Percentiles rank a stretch among this genome's conserved stretches.
Conservation (phyloP, 2,797 vertebrate species). For the Crypturellus tataupa region DNA sequence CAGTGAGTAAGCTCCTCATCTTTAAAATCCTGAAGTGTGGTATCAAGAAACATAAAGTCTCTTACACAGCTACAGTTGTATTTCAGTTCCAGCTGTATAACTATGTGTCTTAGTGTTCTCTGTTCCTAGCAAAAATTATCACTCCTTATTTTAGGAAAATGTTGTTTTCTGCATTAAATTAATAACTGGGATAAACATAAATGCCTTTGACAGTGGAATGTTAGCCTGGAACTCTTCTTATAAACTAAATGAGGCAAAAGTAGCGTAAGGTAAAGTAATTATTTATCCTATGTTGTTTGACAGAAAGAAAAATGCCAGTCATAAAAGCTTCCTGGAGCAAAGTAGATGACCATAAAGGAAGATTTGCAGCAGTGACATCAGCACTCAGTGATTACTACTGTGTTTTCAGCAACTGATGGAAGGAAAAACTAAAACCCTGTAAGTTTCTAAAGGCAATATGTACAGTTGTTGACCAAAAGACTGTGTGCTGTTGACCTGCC, state of each 20-base stretch:
- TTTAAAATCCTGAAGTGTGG: not conserved
- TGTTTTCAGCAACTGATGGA: not conserved
- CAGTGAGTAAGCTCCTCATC: not conserved
- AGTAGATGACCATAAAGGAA: slow-evolving; percentile 39
- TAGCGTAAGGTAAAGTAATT: slow-evolving; percentile 12
- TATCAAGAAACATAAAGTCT: not conserved
- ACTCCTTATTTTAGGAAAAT: not conserved
- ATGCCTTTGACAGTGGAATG: not conserved
- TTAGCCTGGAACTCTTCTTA: slow-evolving; percentile 1
- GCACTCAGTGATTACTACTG: not conserved
- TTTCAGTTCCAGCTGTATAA: not conserved
- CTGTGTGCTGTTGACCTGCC: not conserved
- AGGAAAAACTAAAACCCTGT: not conserved
- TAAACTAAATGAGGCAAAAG: slow-evolving; percentile 13
- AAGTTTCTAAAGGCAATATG: not conserved
- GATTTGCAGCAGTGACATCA: slow-evolving; percentile 17
- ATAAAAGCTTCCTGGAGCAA: slow-evolving; percentile 41
- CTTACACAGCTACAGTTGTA: not conserved
- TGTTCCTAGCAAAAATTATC: not conserved
- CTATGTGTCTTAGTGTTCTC: not conserved
- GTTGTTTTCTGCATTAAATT: not conserved
- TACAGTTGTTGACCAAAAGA: not conserved
- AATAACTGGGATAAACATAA: not conserved
- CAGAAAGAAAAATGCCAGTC: slow-evolving; percentile 36
- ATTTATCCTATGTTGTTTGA: slow-evolving; percentile 34